A percentile compares a stretch with the other conserved stretches of the same genome.
These are phyloP conservation scores for Podarcis muralis DNA, from an alignment of 2,113 vertebrate genomes.

Conservation along the genomic window DNA sequence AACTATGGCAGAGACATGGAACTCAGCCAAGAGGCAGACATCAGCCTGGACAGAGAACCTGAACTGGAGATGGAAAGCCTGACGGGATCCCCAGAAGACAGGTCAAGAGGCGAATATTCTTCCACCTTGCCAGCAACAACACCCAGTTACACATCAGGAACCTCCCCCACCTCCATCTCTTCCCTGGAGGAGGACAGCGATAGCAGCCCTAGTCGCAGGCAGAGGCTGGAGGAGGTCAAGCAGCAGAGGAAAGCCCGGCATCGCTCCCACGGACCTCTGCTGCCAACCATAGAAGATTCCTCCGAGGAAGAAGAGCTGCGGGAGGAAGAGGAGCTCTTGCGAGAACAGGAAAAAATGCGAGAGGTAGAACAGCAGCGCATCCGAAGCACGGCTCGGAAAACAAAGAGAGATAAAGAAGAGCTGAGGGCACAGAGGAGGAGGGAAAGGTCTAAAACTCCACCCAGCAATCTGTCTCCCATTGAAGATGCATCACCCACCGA, in stretches of 20 bases:
- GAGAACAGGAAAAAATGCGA: constrained; percentile 98
- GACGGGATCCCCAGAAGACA: constrained; percentile 94
- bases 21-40: constrained; percentile 84
- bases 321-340: constrained; percentile 95
- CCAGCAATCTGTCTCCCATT: constrained; percentile 97
- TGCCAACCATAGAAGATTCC: constrained; percentile 97
- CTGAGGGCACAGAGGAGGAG: constrained; percentile 94
- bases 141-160: constrained; percentile 95
- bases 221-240: constrained; percentile 94
- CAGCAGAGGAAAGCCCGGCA: constrained; percentile 97
- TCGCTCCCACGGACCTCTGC: constrained; percentile 92
- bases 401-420: constrained; percentile 96
- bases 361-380: constrained; percentile 97
- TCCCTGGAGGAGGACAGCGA: constrained; percentile 98
- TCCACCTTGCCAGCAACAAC: constrained; percentile 96
- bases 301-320: constrained; percentile 97
- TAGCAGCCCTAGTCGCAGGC: constrained; percentile 95
- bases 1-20: constrained; percentile 89
- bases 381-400: constrained; percentile 94
- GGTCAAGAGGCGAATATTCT: constrained; percentile 94
- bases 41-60: constrained; percentile 89
- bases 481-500: constrained; percentile 97
- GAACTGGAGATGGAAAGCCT: constrained; percentile 99
- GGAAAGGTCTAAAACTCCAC: constrained; percentile 96
- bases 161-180: constrained; percentile 96